Evolutionary conservation across 1,140 invertebrate genomes (phyloP), one percentile per base, ranked within the genome.

Genomic region (Macrobrachium nipponense): DNA sequence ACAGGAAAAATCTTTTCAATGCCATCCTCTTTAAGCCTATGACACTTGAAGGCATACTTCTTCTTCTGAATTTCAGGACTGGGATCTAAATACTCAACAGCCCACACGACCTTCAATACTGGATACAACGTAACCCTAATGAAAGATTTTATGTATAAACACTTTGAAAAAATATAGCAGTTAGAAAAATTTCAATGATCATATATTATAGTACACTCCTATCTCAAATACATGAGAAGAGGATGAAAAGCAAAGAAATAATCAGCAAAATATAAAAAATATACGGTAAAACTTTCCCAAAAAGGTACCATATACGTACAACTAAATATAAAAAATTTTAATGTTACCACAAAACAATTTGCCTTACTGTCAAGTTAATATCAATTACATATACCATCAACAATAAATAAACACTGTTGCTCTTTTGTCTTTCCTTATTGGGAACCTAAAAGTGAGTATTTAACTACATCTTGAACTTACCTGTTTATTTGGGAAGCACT

Each of bases 31-130:
- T 99, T 98, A 80, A 97, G 96, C 88, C 98, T 93, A 90, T 99
- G 98, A 92, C 98, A 99, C 91, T 99, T 99, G 90, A 99, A 99
- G 0, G 98, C 98, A 92, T 99, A 99, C 92, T 99, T 99, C 90
- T 98, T 98, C 91, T 98, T 99, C 91, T 99, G 98, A 12, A 98
- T 94, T 91, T 99, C 98, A 0, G 97, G 95, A 91, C 95, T 97
- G 23, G 96, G 97, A 90, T 99, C 97, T 58, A 99, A 93, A 91
- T 98, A 99, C 91, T 99, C 98, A 0, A 99, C 98, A 23, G 98
- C 97, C n/a, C 4, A 99, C 98, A 79, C 98, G 93, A 8, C 98
- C 98, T 93, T 99, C 98, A 90, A 99, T 99, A 82, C 97, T 98
- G 89, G 97, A 97, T 62, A 98, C 92, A 7, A 97, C 97, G 91